Evolutionary conservation across 2,797 vertebrate genomes (phyloP), one percentile per base, ranked within the genome.

Genomic region (Amphiprion clarkii): DNA sequence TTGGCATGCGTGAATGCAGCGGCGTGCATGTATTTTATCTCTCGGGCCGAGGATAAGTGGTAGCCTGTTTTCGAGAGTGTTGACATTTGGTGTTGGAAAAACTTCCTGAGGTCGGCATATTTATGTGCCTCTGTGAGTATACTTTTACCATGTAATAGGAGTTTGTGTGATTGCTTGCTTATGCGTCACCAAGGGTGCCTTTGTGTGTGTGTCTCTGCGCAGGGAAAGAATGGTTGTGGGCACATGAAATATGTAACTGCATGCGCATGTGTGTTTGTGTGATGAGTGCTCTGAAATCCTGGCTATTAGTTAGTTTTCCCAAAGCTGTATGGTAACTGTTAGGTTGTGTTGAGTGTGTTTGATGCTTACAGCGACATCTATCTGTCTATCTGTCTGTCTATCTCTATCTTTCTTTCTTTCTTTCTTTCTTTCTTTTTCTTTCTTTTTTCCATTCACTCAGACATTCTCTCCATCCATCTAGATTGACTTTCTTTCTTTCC

Each of bases 121-220:
- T 91, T 91, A 68, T 87, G 82, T 85, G 88, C 84, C 82, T 90
- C 77, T 93, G 92, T 91, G 92, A 91, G 92, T 91, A 90, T 88
- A 92, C 88, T 87, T 90, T 91, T 89, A 90, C 88, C 87, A 89
- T 93, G 85, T 93, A 87, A 88, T 88, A 79, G 77, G 80, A 85
- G 80, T 86, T 81, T 85, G 82, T 79, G 86, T 88, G 87, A 89
- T 90, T 92, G 89, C 88, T 85, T 90, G 81, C 83, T 83, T 87
- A 79, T 89, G 86, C 84, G 86, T 88, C 83, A 82, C 76, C 5
- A 36, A 62, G 69, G 61, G 72, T 79, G 78, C 67, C 48, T 61
- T 78, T 71, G 78, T 78, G 63, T 79, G 76, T 75, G 82, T 76
- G 71, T 66, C 67, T 63, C 64, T 57, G 51, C 21, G 84, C 53